Evolutionary conservation across 2,888 invertebrate species (phyloP).

Genomic region (Drosophila aldrichi): DNA sequence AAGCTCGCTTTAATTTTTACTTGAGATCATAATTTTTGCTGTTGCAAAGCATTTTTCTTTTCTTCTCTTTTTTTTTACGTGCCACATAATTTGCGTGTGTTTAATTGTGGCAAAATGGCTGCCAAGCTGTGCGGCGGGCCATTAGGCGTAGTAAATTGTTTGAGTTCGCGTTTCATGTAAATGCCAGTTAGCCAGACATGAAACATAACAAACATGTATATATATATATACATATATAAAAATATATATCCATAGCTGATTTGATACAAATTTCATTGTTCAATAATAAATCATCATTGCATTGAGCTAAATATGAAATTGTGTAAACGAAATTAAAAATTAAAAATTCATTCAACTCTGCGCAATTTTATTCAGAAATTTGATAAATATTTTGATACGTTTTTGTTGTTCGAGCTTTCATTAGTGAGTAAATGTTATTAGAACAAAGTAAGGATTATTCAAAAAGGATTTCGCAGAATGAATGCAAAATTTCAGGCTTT

Average conservation of each 20-base stretch:
- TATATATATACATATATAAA: not conserved
- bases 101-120: conserved; percentile 70
- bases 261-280: not conserved
- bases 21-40: conserved; percentile 71
- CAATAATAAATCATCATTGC: conserved; percentile 4
- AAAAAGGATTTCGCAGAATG: not conserved
- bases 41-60: conserved; percentile 29
- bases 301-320: not conserved
- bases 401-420: not conserved
- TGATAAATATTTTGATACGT: not conserved
- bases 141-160: conserved; percentile 60
- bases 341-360: conserved; percentile 9
- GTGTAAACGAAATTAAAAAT: conserved; percentile 1
- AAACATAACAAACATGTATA: not conserved
- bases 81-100: conserved; percentile 68
- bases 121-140: conserved; percentile 40
- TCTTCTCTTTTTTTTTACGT: conserved; percentile 31
- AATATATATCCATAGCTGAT: not conserved
- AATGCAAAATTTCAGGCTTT: not conserved
- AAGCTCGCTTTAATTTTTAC: conserved; percentile 79
- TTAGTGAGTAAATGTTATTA: not conserved
- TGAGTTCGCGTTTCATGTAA: conserved; percentile 26
- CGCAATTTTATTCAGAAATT: not conserved
- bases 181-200: not conserved
- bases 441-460: not conserved